phyloP scores from a whole-genome alignment of 2,888 invertebrate genomes.

The Mongoloraphidia duomilia region DNA sequence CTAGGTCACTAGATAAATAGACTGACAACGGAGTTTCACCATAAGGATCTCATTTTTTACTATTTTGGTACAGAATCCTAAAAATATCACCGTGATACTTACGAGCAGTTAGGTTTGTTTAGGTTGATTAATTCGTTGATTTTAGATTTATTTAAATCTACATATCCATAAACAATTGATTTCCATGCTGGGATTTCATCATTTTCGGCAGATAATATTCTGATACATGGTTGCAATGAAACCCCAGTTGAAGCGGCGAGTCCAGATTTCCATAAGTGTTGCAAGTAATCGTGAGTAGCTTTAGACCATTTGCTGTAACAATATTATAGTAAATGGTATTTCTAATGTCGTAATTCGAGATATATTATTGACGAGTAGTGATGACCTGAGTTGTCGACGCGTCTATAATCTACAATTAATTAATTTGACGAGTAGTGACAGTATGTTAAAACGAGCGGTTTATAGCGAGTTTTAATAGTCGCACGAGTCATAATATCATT shows the following conservation, averaged over 20 bases:
- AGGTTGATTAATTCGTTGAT: slow-evolving; percentile 26
- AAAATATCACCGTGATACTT: slow-evolving; percentile 7
- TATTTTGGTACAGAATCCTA: too few species aligned
- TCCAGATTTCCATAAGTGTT: slow-evolving; percentile 43
- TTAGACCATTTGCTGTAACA: slow-evolving; percentile 47
- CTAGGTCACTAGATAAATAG: too few species aligned
- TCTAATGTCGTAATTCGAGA: not conserved
- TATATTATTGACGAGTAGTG: not conserved
- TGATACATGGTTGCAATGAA: slow-evolving; percentile 30
- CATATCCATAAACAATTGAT: slow-evolving; percentile 31
- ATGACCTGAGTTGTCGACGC: not conserved
- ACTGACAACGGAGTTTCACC: too few species aligned
- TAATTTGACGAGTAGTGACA: too few species aligned
- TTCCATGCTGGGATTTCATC: slow-evolving; percentile 28
- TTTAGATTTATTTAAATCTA: slow-evolving; percentile 10
- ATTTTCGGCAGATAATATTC: slow-evolving; percentile 24
- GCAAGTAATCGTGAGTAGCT: slow-evolving; percentile 42
- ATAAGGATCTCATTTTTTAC: too few species aligned
- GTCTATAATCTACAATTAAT: too few species aligned
- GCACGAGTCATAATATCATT: too few species aligned
- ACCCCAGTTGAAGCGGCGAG: slow-evolving; percentile 33
- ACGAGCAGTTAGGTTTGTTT: slow-evolving; percentile 29
- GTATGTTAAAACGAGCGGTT: too few species aligned
- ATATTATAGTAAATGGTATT: slow-evolving; percentile 1
- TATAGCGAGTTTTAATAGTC: too few species aligned